Evolutionary conservation across 2,113 vertebrate genomes (phyloP).

Genomic region (Galbula dea): DNA sequence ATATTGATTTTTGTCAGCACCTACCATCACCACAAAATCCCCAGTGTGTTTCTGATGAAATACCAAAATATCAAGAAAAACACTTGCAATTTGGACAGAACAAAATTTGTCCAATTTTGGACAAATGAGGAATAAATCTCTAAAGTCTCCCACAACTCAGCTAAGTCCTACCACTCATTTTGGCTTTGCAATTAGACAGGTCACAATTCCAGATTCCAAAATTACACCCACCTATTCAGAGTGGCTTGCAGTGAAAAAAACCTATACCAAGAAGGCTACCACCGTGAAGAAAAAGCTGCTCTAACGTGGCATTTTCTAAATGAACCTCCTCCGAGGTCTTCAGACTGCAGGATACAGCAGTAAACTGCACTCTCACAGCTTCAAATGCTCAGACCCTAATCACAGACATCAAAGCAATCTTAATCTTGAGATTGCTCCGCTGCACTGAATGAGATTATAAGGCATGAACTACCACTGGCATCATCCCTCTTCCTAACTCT

Average conservation of each 20-base stretch:
- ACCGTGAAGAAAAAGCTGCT: background rate
- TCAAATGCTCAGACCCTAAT: background rate
- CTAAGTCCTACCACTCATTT: background rate
- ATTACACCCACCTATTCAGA: background rate
- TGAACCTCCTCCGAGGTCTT: background rate
- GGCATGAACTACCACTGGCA: background rate
- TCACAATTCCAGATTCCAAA: background rate
- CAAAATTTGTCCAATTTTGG: too few species aligned
- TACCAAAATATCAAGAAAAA: background rate
- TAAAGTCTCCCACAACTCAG: background rate
- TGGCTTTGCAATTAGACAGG: background rate
- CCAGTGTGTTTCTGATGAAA: background rate
- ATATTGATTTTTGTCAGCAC: background rate
- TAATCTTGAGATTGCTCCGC: background rate
- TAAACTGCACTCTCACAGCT: background rate
- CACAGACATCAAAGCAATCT: background rate
- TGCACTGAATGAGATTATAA: background rate
- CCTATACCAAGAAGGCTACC: background rate
- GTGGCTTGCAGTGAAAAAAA: background rate
- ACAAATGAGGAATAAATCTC: background rate
- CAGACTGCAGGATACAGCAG: background rate
- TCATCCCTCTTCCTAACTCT: background rate
- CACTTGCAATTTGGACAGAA: background rate
- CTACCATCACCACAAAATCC: background rate
- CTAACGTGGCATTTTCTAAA: background rate